phyloP scores from a whole-genome alignment of 2,888 invertebrate species.

The Eilema sororculum region DNA sequence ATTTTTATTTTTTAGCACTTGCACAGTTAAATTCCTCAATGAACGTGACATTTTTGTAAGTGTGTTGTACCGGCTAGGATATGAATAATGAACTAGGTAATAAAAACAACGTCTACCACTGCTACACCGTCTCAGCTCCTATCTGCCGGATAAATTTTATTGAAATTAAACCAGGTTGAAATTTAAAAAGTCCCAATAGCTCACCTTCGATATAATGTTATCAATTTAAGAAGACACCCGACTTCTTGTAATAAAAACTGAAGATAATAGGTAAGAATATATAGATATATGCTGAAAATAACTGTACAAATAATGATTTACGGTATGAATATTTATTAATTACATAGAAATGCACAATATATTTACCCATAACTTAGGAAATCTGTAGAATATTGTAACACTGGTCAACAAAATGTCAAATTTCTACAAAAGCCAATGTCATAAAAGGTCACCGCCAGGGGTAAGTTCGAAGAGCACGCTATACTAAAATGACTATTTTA shows the following conservation, averaged over 20 bases:
- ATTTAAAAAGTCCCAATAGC: neutral
- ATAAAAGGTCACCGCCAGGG: slow-evolving; percentile 56
- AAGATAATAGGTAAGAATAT: neutral
- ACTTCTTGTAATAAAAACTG: neutral
- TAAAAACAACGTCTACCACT: neutral
- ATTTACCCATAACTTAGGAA: slow-evolving; percentile 5
- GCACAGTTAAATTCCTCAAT: slow-evolving; percentile 69
- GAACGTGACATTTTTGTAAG: slow-evolving; percentile 70
- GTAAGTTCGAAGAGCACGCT: neutral
- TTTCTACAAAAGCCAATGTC: slow-evolving; percentile 57
- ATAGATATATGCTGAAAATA: neutral
- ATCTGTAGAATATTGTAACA: slow-evolving; percentile 41
- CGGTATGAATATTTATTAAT: neutral
- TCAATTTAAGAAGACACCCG: neutral
- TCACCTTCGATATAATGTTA: neutral
- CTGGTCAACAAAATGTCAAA: slow-evolving; percentile 26
- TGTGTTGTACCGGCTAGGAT: slow-evolving; percentile 43
- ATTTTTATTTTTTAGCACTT: slow-evolving; percentile 73
- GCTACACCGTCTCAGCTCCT: neutral
- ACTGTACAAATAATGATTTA: neutral
- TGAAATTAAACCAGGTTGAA: neutral
- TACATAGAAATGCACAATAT: neutral
- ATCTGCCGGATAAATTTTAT: slow-evolving; percentile 18
- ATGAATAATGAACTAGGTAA: slow-evolving; percentile 15
- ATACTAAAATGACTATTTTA: too few relatives aligned